phyloP scores from a whole-genome alignment of 2,113 vertebrate species.

The Pachyramphus minor region DNA sequence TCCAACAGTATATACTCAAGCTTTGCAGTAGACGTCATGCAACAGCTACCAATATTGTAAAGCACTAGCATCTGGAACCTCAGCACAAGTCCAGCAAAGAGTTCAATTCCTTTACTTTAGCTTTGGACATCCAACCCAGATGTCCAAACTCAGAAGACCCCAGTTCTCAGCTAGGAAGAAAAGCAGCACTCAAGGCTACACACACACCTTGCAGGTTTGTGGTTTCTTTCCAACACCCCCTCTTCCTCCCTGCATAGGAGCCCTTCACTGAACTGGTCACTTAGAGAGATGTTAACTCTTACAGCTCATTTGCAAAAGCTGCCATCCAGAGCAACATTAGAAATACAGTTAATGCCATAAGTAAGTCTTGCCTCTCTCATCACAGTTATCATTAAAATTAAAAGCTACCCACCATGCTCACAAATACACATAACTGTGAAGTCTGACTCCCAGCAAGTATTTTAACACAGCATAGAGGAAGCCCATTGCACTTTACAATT shows the following conservation, averaged over 20 bases:
- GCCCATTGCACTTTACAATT: background rate
- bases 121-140: background rate
- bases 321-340: background rate
- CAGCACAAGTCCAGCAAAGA: background rate
- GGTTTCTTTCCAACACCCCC: background rate
- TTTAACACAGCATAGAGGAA: background rate
- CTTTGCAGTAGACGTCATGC: background rate
- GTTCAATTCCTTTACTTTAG: background rate
- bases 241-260: fast-evolving
- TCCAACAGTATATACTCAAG: background rate
- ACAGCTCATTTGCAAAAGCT: background rate
- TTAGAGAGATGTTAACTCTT: background rate
- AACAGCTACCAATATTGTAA: background rate
- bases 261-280: background rate
- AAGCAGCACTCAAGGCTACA: background rate
- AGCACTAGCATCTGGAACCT: background rate
- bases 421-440: background rate
- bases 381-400: background rate
- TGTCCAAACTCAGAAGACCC: background rate
- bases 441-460: background rate
- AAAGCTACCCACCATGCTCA: background rate
- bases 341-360: background rate
- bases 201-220: background rate
- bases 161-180: background rate
- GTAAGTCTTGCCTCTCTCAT: background rate